Evolutionary conservation across 2,113 vertebrate species (phyloP).

Genomic region (Alligator mississippiensis): DNA sequence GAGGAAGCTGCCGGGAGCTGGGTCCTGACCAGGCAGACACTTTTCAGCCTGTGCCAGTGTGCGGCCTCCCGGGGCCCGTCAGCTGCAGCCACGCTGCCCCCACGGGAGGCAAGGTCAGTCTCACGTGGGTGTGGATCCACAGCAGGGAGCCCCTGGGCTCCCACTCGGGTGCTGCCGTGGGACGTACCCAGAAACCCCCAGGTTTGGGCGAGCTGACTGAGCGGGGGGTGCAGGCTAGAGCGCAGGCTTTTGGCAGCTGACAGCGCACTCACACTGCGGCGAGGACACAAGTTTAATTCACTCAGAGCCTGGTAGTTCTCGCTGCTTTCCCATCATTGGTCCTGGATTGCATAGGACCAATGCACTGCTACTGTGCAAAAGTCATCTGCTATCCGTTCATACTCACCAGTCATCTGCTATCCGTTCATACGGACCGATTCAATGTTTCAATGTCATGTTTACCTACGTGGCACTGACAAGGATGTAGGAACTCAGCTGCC

Average conservation of each 20-base stretch:
- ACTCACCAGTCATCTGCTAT: not conserved
- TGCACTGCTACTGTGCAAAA: not conserved
- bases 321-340: not conserved
- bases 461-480: slow-evolving; percentile 6
- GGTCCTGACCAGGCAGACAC: no score
- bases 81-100: no score
- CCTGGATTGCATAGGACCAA: not conserved
- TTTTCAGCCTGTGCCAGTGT: no score
- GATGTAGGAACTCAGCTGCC: no score
- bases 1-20: no score
- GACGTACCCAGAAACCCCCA: no score
- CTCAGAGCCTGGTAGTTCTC: not conserved
- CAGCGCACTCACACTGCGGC: not conserved
- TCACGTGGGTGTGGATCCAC: no score
- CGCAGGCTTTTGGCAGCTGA: not conserved
- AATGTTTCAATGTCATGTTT: not conserved
- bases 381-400: not conserved
- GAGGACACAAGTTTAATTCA: not conserved
- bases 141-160: no score
- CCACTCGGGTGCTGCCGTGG: no score
- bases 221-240: not conserved
- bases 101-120: no score
- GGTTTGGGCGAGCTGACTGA: no score
- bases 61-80: no score
- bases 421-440: not conserved